These are phyloP conservation scores for Poecile montanus DNA, from an alignment of 2,797 vertebrate genomes.

Conservation along the genomic window DNA sequence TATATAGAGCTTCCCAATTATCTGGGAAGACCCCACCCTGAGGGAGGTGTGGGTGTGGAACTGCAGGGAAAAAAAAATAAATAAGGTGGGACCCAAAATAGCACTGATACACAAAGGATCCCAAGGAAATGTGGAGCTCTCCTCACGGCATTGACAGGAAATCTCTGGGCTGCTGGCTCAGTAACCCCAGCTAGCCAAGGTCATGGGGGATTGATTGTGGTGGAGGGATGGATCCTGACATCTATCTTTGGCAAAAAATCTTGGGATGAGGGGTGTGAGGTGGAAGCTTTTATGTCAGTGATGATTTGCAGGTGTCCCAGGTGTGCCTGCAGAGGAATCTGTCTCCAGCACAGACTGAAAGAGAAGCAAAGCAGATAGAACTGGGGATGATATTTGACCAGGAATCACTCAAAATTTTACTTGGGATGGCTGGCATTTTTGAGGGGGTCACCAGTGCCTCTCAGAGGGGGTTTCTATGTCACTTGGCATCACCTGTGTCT, in stretches of 20 bases:
- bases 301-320: background rate
- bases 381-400: background rate
- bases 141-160: background rate
- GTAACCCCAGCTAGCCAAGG: background rate
- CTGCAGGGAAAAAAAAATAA: background rate
- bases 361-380: background rate
- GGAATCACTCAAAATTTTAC: background rate
- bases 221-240: background rate
- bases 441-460: background rate
- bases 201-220: background rate
- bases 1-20: background rate
- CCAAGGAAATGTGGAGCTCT: constrained; percentile 47
- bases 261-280: accelerated
- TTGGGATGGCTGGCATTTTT: background rate
- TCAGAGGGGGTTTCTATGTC: background rate
- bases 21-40: constrained; percentile 40
- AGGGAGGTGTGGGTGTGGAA: constrained; percentile 29
- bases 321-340: background rate
- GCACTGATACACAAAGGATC: constrained; percentile 17
- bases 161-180: background rate
- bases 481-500: background rate
- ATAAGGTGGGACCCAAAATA: constrained; percentile 30
- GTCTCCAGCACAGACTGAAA: background rate
- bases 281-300: background rate
- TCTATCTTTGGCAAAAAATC: background rate